Base-by-base conservation (phyloP, 92 coral and sea anemone species). In the Virgularia gustaviana region DNA sequence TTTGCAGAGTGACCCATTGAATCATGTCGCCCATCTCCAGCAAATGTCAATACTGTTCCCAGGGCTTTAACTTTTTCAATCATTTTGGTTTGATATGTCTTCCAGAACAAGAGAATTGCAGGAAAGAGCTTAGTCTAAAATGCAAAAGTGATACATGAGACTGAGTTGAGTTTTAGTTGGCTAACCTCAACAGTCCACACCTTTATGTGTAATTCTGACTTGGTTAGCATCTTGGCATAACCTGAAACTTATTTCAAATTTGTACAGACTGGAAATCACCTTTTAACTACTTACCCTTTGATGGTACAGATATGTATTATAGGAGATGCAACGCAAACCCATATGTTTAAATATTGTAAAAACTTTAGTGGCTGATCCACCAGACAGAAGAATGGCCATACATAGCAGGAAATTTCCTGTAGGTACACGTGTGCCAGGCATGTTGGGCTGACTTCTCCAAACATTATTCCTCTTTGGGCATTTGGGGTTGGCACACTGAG, bases 1-100 rank as follows among this genome's bases (percentile, higher is more conserved):
- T 54, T 54, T 3, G 61, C 61, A 8, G 61, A 54, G 15, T 54
- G 61, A 3, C 61, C 61, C 61, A 54, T 54, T 10, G 32, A 23
- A 16, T 54, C 61, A 54, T 54, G 61, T 30, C 61, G 61, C 23
- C 61, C 61, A 54, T 54, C 61, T 2, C 61, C 61, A 23, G 61
- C 61, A 30, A 54, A 7, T 8, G 29, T 35, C 11, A 54, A 30
- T 23, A 30, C 61, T 10, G 23, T 13, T 54, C 13, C 29, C 20
- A 54, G 5, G 8, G 23, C 11, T 15, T 54, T 54, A 2, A 35
- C 61, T 13, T 54, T 54, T 16, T 54, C 61, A 13, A 54, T 2
- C 61, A 54, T 23, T 35, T 23, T 2, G 23, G 61, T 2, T 35
- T 54, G 61, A 16, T 54, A 54, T 16, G 23, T 54, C 61, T 54